Evolutionary conservation across 2,888 invertebrate genomes (phyloP), one percentile per base, ranked within the genome.

Genomic region (Nemotelus pantherinus): DNA sequence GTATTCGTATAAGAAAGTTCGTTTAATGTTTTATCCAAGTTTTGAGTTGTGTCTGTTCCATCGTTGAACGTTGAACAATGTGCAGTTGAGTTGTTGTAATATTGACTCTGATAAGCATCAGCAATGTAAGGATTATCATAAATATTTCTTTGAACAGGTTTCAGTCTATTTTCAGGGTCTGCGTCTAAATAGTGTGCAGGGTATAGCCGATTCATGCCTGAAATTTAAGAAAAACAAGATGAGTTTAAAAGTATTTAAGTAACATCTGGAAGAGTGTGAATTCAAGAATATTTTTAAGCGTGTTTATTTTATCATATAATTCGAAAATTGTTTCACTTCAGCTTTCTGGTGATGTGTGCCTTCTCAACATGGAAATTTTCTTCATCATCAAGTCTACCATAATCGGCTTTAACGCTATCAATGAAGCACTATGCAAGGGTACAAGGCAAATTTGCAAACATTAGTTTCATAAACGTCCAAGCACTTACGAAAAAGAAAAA

Each of bases 171-270:
- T 86, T 93, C 93, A 85, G 93, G 92, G 89, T 93, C 93, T 82
- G 91, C 90, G 88, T 92, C 91, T 89, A 92, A 91, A 89, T 92
- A 92, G 90, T 93, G 93, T 86, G 90, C 90, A 87, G 94, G 93
- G 90, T 94, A 94, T 87, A 94, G 91, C 87, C 94, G 93, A 87
- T 91, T 91, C 92, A 94, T 94, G 88, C 89, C 90, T 92, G 88
- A 25, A 89, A 88, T 80, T 84, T 82, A 80, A 82, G 71, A 79
- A 80, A 64, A 80, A 78, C 50, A 5, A 50, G 50, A 50, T 10
- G 1, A 50, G 10, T 50, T 50, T 7, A 1, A 25, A 25, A 25
- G 25, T 25, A 25, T 25, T 25, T 25, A 1, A 25, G 25, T 25
- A 25, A 25, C 25, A 25, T 25, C 25, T 25, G 25, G 25, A 25